phyloP scores from a whole-genome alignment of 2,888 invertebrate genomes.

The Ectemnius lituratus region DNA sequence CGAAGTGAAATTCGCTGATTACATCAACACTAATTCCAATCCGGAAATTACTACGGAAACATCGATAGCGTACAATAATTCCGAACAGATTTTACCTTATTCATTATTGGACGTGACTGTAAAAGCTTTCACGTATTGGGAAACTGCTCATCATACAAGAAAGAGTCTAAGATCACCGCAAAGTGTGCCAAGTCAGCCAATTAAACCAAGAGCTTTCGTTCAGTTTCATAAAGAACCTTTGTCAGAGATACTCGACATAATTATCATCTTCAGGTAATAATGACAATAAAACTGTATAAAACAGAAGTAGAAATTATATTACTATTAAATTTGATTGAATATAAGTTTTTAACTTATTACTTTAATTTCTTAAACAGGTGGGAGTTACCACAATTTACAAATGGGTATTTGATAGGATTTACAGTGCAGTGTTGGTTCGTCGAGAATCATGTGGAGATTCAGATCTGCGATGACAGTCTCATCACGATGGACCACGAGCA shows the following conservation, averaged over 20 bases:
- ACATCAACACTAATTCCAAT: conserved; percentile 81
- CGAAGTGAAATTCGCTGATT: conserved; percentile 85
- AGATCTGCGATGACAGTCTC: conserved; percentile 80
- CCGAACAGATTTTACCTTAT: conserved; percentile 83
- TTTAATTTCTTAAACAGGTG: conserved; percentile 83
- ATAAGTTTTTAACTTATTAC: no score
- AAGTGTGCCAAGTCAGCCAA: conserved; percentile 88
- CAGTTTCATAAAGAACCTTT: conserved; percentile 78
- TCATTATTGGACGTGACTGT: conserved; percentile 86
- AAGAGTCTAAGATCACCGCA: conserved; percentile 87
- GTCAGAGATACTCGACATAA: conserved; percentile 68
- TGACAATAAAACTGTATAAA: not conserved
- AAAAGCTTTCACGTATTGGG: conserved; percentile 92
- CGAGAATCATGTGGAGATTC: conserved; percentile 76
- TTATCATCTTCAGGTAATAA: conserved; percentile 68
- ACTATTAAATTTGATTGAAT: conserved; percentile 18
- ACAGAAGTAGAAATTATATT: not conserved
- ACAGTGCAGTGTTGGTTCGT: conserved; percentile 85
- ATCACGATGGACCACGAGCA: conserved; percentile 80
- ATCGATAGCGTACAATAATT: conserved; percentile 75
- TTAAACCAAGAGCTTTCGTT: conserved; percentile 86
- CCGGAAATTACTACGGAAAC: conserved; percentile 72
- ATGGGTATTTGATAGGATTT: conserved; percentile 88
- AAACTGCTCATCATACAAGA: conserved; percentile 83
- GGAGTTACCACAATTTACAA: conserved; percentile 86